Conservation (phyloP, 1,140 invertebrate species). For the Musca domestica region DNA sequence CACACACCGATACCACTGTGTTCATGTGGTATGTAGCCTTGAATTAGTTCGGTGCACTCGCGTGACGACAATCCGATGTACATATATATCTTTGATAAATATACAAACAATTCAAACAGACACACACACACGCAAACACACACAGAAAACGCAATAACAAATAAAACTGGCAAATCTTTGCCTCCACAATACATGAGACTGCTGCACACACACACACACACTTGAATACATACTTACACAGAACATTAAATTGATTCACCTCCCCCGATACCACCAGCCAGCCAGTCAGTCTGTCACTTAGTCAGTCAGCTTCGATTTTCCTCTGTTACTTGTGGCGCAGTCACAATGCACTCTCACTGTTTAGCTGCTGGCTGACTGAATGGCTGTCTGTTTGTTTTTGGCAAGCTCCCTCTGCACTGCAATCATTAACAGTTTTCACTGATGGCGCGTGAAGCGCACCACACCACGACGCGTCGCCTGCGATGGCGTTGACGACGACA, state of each 20-base stretch:
- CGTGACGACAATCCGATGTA: conserved; percentile 27
- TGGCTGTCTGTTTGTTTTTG: too few species aligned
- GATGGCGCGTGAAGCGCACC: neutral
- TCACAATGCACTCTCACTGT: too few species aligned
- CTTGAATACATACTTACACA: too few species aligned
- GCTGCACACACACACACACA: neutral
- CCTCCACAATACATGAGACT: neutral
- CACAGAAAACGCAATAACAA: conserved; percentile 12
- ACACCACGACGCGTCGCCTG: neutral
- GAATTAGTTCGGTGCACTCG: conserved; percentile 55
- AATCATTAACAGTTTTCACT: conserved; percentile 15
- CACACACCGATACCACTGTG: conserved; percentile 14
- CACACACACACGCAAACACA: conserved; percentile 32
- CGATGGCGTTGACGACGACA: neutral
- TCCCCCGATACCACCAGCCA: too few species aligned
- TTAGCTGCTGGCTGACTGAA: too few species aligned
- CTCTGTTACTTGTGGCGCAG: too few species aligned
- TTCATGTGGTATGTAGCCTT: conserved; percentile 51
- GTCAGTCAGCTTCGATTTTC: too few species aligned
- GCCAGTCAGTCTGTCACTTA: too few species aligned
- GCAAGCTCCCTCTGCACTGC: neutral
- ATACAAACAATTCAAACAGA: conserved; percentile 28
- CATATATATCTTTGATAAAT: conserved; percentile 12
- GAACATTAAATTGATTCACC: too few species aligned
- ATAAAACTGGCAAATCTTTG: conserved; percentile 26